Evolutionary conservation across 1,140 invertebrate genomes (phyloP), one percentile per base, ranked within the genome.

Genomic region (Orussus abietinus): DNA sequence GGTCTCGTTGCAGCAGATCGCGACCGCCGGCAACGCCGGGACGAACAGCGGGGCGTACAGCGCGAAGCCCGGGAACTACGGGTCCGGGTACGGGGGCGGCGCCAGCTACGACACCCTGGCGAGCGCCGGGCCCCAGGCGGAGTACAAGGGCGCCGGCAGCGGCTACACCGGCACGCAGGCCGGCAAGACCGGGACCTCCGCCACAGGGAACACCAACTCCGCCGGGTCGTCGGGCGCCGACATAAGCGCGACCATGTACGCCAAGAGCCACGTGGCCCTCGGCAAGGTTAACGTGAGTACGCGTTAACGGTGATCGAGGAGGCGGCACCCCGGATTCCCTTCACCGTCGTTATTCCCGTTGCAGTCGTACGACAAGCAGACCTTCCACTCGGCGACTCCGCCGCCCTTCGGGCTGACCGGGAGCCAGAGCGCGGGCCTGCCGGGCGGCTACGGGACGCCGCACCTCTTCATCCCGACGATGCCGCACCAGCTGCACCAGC

Each of bases 281-380:
- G 79, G 79, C 46, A 86, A 86, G 76, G 84, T 88, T 57, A 83
- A 83, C 74, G 79, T 83, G 67, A 79, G 76, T 78, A 38, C n/a
- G n/a, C n/a, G 25, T n/a, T 26, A 10, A 11, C 11, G 25, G 25
- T 1, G 11, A 11, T 10, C 9, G 11, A 11, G 25, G n/a, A n/a
- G n/a, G n/a, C n/a, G n/a, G n/a, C n/a, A n/a, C n/a, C n/a, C n/a
- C n/a, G n/a, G n/a, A 13, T 30, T 7, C 18, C 36, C 1, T 47
- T 17, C 33, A 4, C 25, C n/a, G 13, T 39, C 12, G 35, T 17
- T 42, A 20, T 26, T 20, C 14, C 53, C 55, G 47, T 73, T 77
- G 12, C 66, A 90, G 86, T 86, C 85, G 3, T 90, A 88, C 64
- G 87, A 90, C 45, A 90, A 90, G 72, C 84, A 86, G 64, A 84